Conservation (phyloP, 1,140 invertebrate species). For the Hycleus phaleratus region DNA sequence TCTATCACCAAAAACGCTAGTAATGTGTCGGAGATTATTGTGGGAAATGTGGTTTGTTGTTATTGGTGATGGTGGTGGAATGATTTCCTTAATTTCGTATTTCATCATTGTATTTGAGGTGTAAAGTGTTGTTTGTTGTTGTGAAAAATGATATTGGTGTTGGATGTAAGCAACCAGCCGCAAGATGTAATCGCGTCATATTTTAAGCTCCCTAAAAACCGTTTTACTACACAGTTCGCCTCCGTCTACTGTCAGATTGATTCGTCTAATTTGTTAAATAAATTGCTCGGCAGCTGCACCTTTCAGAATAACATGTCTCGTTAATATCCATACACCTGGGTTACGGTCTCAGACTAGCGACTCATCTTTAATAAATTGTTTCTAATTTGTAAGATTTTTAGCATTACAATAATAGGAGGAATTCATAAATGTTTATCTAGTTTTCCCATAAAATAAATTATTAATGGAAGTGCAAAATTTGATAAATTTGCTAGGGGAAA, state of each 20-base stretch:
- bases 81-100: constrained; percentile 15
- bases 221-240: constrained; percentile 3
- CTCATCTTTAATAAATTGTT: background rate
- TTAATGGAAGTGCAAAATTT: no score
- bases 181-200: constrained; percentile 27
- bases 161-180: constrained; percentile 16
- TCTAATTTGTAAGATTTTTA: background rate
- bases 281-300: constrained; percentile 28
- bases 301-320: constrained; percentile 11
- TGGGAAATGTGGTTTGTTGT: no score
- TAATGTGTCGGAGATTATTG: no score
- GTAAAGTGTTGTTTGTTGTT: constrained; percentile 9
- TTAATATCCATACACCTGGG: constrained; percentile 10
- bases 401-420: background rate
- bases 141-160: constrained; percentile 17
- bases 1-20: background rate
- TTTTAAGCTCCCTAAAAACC: constrained; percentile 19
- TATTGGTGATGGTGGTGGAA: background rate
- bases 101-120: constrained; percentile 14
- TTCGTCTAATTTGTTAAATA: constrained; percentile 31
- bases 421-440: background rate
- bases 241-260: constrained; percentile 22
- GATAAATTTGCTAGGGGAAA: no score
- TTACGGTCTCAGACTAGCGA: background rate
- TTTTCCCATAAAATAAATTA: background rate